Conservation (phyloP, 2,888 invertebrate genomes). For the Selenia dentaria region DNA sequence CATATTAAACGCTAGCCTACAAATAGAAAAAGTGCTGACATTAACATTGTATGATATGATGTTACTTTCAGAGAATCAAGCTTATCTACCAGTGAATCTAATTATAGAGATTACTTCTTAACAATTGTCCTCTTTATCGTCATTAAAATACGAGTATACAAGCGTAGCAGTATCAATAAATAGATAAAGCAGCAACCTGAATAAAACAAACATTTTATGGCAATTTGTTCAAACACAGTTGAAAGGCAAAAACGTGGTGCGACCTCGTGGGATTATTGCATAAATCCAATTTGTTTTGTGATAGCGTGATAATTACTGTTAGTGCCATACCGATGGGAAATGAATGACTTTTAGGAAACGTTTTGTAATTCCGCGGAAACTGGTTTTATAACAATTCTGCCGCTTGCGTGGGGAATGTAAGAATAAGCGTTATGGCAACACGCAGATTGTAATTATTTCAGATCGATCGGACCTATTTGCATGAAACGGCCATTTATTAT, state of each 20-base stretch:
- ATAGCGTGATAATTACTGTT: constrained; percentile 31
- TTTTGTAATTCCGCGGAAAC: constrained; percentile 24
- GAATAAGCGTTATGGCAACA: constrained; percentile 12
- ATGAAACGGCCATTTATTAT: constrained; percentile 8
- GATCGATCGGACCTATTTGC: constrained; percentile 17
- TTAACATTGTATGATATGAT: no score
- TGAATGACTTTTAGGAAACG: constrained; percentile 29
- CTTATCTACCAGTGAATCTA: no score
- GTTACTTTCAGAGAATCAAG: no score
- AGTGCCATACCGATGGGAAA: constrained; percentile 31
- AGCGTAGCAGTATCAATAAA: no score
- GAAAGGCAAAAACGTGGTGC: constrained; percentile 6
- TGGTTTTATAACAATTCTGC: constrained; percentile 16
- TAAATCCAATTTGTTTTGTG: constrained; percentile 32
- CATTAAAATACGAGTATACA: no score
- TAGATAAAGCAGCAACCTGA: no score
- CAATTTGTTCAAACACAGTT: constrained; percentile 6
- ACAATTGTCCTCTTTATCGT: no score
- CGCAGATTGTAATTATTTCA: constrained; percentile 6
- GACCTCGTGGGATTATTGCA: constrained; percentile 51
- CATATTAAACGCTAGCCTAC: no score
- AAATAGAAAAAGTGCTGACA: no score
- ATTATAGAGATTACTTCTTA: no score
- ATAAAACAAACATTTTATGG: no score
- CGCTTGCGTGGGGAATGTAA: constrained; percentile 9